Evolutionary conservation across 2,113 vertebrate genomes (phyloP).

Genomic region (Tinamus guttatus): DNA sequence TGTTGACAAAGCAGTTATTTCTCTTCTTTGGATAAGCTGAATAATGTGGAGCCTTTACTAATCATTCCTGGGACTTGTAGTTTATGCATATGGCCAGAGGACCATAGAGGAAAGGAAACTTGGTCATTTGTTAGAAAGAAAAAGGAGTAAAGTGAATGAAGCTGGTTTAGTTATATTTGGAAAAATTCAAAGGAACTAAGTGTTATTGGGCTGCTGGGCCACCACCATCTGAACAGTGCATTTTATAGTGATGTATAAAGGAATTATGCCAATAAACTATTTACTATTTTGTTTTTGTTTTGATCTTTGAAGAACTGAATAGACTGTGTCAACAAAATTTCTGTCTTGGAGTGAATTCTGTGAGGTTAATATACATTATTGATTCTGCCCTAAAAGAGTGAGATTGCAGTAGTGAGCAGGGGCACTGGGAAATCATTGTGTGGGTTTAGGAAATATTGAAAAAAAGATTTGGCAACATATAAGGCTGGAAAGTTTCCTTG

Average conservation of each 20-base stretch:
- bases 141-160: not conserved
- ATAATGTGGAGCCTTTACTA: too few species aligned
- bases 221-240: not conserved
- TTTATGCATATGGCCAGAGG: not conserved
- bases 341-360: not conserved
- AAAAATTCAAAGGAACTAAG: not conserved
- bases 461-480: not conserved
- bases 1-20: too few species aligned
- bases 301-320: not conserved
- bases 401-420: not conserved
- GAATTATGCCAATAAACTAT: not conserved
- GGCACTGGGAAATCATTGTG: not conserved
- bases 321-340: not conserved
- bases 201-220: not conserved
- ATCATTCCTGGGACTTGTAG: not conserved
- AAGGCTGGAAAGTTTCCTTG: not conserved
- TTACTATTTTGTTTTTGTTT: not conserved
- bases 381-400: not conserved
- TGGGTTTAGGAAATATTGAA: not conserved
- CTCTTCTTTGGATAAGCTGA: too few species aligned
- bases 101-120: not conserved
- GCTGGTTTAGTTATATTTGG: not conserved
- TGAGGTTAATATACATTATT: not conserved
- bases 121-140: not conserved
- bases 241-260: not conserved